Conservation (phyloP, 2,888 invertebrate genomes). For the Mythimna ferrago region DNA sequence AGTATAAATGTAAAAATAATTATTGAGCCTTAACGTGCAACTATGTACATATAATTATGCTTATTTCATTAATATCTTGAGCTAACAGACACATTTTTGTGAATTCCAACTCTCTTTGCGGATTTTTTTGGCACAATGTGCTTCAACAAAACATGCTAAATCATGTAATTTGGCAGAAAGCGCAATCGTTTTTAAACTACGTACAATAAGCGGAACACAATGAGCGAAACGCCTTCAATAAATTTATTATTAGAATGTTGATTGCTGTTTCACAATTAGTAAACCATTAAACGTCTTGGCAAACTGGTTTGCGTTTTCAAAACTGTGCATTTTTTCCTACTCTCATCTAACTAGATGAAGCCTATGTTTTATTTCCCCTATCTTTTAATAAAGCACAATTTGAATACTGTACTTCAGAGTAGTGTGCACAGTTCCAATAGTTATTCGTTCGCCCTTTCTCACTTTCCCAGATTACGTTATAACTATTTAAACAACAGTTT, state of each 20-base stretch:
- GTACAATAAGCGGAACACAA: conserved; percentile 22
- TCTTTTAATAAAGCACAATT: conserved; percentile 8
- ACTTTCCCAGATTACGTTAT: conserved; percentile 3
- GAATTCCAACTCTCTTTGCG: not conserved
- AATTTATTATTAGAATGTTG: conserved; percentile 31
- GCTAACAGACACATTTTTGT: conserved; percentile 7
- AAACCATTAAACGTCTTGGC: conserved; percentile 5
- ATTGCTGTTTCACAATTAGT: conserved; percentile 16
- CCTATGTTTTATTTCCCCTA: conserved; percentile 1
- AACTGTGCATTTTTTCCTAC: not conserved
- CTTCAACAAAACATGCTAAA: conserved; percentile 7
- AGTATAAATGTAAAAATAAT: not conserved
- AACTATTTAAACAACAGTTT: not conserved
- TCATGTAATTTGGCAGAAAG: conserved; percentile 37
- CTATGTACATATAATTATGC: not conserved
- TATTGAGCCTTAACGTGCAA: not conserved
- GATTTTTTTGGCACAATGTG: conserved; percentile 3
- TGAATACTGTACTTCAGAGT: not conserved
- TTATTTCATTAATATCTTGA: not conserved
- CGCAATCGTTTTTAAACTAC: conserved; percentile 9
- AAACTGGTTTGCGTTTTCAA: not conserved
- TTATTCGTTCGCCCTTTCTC: not conserved
- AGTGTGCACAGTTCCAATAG: not conserved
- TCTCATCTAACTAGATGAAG: not conserved
- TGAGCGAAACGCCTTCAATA: conserved; percentile 22